Conservation (phyloP, 2,888 invertebrate genomes). For the Caenorhabditis virilis region DNA sequence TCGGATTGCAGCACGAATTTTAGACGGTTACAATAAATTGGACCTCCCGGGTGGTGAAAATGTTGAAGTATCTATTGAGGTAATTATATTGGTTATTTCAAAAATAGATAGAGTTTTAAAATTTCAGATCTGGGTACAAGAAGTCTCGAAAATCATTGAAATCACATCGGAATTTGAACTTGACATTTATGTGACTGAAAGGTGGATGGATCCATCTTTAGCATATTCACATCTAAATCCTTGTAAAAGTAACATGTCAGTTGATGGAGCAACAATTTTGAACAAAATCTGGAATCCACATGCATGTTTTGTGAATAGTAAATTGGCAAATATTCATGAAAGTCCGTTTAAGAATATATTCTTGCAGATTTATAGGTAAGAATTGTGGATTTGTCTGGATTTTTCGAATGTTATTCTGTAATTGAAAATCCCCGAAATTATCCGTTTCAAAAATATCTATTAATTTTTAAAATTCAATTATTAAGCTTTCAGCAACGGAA, state of each 20-base stretch:
- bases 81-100: constrained; percentile 12
- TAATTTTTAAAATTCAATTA: neutral
- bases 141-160: constrained; percentile 69
- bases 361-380: constrained; percentile 63
- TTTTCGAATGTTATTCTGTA: too few species aligned
- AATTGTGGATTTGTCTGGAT: too few species aligned
- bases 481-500: constrained; percentile 60
- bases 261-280: constrained; percentile 65
- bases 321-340: constrained; percentile 62
- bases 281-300: constrained; percentile 66
- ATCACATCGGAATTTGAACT: constrained; percentile 68
- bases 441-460: neutral
- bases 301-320: constrained; percentile 67
- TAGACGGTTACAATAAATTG: constrained; percentile 62
- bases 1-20: too few species aligned
- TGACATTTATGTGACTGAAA: constrained; percentile 68
- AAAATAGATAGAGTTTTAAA: neutral
- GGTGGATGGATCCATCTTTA: constrained; percentile 65
- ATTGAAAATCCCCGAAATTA: neutral
- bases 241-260: constrained; percentile 68
- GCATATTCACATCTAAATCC: constrained; percentile 66
- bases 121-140: constrained; percentile 68
- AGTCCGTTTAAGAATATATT: constrained; percentile 67
- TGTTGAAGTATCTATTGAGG: constrained; percentile 66
- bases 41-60: constrained; percentile 63